Base-by-base conservation (phyloP, 92 coral and sea anemone species). In the Scolanthus callimorphus region DNA sequence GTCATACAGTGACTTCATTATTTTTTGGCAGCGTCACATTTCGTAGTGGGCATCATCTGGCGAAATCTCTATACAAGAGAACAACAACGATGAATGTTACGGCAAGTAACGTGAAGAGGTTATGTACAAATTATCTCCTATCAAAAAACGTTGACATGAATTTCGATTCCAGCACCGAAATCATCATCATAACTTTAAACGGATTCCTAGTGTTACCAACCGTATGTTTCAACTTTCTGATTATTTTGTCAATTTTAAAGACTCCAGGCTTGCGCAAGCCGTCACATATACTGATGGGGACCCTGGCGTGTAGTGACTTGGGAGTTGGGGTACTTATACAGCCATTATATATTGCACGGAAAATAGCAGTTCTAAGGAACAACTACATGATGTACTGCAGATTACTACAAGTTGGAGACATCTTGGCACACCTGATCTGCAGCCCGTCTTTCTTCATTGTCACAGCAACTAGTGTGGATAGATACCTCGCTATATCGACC, bases 251-350 rank as follows among this genome's bases (percentile, higher is more conserved):
- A 2, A 68, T 68, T 21, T 39, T 59, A 12, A 28, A 61, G 41
- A 68, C 75, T 20, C 75, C 75, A 21, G 57, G 55, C 24, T 49
- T 68, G 10, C 75, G 75, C 12, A 68, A 68, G 55, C 75, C 75
- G 9, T 68, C 75, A 0, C 46, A 68, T 27, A 54, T 68, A 28
- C 53, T 68, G n/a, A 55, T 68, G 65, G 55, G 75, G 11, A 57
- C 56, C 0, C 39, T 68, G 2, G 75, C 75, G 10, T 68, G 55
- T 23, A 68, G 64, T 3, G 75, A 68, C 29, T 22, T 68, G 20
- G 75, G 75, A 0, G 75, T 68, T 37, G 75, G 75, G 2, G 57
- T 68, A 3, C 41, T 68, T 9, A 60, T 68, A 0, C 75, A 68
- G 31, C 75, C 75, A 10, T 20, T 68, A 31, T 68, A 68, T 31